A percentile compares a stretch with the other conserved stretches of the same genome.
Conservation (phyloP, 2,888 invertebrate species). For the Tenodera sinensis region DNA sequence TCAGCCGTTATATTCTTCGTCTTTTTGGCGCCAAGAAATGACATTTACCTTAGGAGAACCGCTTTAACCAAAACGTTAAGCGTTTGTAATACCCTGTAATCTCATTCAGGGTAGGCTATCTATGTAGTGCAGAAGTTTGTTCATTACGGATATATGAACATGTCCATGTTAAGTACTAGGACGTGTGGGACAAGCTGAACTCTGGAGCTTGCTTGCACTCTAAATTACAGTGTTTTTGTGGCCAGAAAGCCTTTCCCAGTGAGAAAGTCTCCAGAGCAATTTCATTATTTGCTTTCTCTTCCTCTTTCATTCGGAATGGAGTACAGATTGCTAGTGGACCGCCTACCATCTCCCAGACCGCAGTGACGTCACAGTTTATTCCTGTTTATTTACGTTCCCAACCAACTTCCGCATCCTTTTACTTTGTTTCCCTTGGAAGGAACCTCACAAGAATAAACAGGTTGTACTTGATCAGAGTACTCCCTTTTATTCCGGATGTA, state of each 20-base stretch:
- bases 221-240: not conserved
- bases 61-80: too few relatives aligned
- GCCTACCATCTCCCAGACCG: not conserved
- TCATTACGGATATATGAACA: too few relatives aligned
- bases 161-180: not conserved
- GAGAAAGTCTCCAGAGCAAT: not conserved
- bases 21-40: too few relatives aligned
- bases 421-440: not conserved
- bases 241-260: not conserved
- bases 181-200: not conserved
- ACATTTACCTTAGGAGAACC: too few relatives aligned
- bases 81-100: too few relatives aligned
- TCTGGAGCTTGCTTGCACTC: not conserved
- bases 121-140: too few relatives aligned
- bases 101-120: too few relatives aligned
- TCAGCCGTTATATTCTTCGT: too few relatives aligned
- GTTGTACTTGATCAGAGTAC: not conserved
- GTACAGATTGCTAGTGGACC: not conserved
- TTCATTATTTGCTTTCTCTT: not conserved
- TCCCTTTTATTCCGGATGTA: not conserved
- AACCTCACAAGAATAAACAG: not conserved
- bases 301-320: not conserved
- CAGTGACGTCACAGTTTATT: not conserved
- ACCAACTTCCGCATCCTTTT: not conserved
- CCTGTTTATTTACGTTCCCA: not conserved